Conservation (phyloP, 1,140 invertebrate species). For the Dysdera silvatica region DNA sequence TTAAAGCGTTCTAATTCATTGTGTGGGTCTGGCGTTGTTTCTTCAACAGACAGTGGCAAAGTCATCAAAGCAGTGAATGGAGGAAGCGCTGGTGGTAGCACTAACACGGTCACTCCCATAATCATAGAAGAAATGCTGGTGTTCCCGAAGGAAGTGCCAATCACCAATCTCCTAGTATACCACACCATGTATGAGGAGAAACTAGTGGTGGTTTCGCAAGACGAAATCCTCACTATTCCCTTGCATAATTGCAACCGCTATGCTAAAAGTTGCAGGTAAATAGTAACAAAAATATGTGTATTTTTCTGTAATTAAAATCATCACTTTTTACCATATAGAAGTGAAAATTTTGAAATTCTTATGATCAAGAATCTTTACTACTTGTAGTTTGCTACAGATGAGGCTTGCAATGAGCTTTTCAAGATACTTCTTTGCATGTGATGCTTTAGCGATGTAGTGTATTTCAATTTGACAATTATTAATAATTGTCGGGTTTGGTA, state of each 20-base stretch:
- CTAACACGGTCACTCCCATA: conserved; percentile 64
- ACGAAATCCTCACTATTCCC: conserved; percentile 74
- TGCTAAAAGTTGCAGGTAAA: conserved; percentile 59
- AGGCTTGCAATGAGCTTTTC: no score
- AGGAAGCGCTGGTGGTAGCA: conserved; percentile 52
- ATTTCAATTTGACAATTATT: no score
- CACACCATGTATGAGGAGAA: conserved; percentile 57
- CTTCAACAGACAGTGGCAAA: conserved; percentile 70
- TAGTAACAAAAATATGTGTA: background rate
- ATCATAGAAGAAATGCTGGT: conserved; percentile 77
- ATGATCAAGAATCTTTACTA: no score
- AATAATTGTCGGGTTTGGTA: no score
- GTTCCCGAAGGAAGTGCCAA: conserved; percentile 57
- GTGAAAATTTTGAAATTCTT: no score
- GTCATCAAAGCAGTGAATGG: conserved; percentile 84
- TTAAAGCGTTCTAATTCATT: no score
- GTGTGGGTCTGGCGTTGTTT: no score
- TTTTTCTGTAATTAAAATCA: background rate
- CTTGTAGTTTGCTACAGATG: no score
- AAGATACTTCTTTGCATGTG: no score
- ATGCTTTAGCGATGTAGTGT: no score
- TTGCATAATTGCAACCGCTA: conserved; percentile 69
- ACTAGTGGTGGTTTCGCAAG: conserved; percentile 81
- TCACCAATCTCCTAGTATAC: conserved; percentile 66
- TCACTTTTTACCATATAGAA: no score